Evolutionary conservation across 2,113 vertebrate species (phyloP).

Genomic region (Stictonetta naevosa): DNA sequence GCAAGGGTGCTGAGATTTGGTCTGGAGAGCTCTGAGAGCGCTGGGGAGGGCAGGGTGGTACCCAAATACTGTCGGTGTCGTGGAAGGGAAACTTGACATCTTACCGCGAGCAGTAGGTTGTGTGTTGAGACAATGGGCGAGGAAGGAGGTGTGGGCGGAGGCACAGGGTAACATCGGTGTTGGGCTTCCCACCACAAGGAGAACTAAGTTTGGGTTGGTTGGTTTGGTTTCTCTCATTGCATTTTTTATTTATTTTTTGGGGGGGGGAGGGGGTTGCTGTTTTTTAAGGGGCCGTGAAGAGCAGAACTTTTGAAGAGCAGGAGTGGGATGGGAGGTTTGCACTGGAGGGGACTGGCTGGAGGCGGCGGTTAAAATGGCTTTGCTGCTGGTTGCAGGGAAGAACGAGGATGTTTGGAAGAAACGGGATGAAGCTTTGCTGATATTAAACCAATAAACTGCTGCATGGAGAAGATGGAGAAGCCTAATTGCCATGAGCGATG

Average conservation of each 20-base stretch:
- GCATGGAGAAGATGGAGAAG: neutral
- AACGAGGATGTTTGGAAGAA: neutral
- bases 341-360: neutral
- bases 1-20: neutral
- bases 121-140: neutral
- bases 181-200: neutral
- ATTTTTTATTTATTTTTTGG: neutral
- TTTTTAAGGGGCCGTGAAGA: neutral
- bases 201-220: too few relatives aligned
- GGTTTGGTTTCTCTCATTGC: neutral
- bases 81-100: neutral
- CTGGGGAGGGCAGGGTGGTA: fast-evolving
- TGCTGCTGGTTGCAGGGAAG: neutral
- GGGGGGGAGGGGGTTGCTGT: too few relatives aligned
- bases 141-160: fast-evolving
- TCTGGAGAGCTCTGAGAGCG: neutral
- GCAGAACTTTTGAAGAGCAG: neutral
- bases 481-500: neutral
- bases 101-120: fast-evolving
- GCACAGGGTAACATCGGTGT: neutral
- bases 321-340: fast-evolving
- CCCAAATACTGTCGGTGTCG: fast-evolving
- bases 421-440: neutral
- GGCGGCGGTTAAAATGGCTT: neutral
- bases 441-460: neutral